Percentiles rank a stretch among this genome's conserved stretches.
phyloP scores from a whole-genome alignment of 2,797 vertebrate species.

The Octomys mimax region DNA sequence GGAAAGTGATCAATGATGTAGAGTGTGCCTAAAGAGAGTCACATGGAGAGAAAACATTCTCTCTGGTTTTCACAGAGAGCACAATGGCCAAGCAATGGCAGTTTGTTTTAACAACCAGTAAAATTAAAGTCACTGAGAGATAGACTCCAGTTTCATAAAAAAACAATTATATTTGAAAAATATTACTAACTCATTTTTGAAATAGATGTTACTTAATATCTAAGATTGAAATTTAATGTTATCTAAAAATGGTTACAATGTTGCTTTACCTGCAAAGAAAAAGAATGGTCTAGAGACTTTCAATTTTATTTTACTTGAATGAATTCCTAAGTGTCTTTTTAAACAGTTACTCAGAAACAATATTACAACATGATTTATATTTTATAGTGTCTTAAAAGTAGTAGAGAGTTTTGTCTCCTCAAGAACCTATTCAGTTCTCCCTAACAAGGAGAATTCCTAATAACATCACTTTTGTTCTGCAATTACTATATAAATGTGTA shows the following conservation, averaged over 20 bases:
- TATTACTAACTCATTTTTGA: background rate
- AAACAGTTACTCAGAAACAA: background rate
- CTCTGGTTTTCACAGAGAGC: too few species aligned
- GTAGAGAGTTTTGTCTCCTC: background rate
- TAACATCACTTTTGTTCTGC: background rate
- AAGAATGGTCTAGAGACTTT: background rate
- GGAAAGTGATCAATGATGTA: too few species aligned
- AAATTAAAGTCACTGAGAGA: background rate
- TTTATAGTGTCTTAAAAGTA: background rate
- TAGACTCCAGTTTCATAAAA: background rate
- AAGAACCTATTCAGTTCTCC: background rate
- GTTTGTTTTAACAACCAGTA: background rate
- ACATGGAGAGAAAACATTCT: too few species aligned
- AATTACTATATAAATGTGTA: background rate
- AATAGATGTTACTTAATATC: background rate
- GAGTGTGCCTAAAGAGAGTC: too few species aligned
- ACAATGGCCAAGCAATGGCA: too few species aligned
- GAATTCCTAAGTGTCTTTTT: background rate
- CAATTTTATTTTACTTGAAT: conserved; percentile 41
- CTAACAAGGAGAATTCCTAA: background rate
- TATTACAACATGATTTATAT: background rate
- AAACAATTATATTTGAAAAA: conserved; percentile 12
- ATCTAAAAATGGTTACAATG: background rate
- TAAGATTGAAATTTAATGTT: conserved; percentile 16
- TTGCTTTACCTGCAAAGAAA: background rate